Conservation (phyloP, 2,113 vertebrate genomes). For the Pluvialis apricaria region DNA sequence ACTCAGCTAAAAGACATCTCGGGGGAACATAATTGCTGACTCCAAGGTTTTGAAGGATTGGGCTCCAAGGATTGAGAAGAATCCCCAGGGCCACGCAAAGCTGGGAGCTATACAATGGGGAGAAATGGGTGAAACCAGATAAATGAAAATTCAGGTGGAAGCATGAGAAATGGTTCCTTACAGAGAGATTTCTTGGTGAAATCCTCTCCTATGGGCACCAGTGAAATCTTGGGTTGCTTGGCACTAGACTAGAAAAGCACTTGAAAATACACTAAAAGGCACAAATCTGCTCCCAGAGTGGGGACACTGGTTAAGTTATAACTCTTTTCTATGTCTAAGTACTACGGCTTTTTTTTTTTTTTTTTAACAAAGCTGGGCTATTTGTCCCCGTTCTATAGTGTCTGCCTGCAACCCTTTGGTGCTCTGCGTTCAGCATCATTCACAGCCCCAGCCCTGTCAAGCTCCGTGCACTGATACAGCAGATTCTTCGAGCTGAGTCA, state of each 20-base stretch:
- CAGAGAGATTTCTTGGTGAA: neutral
- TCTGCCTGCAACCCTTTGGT: neutral
- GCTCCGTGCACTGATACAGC: neutral
- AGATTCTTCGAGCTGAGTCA: slow-evolving; percentile 51
- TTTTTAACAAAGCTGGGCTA: neutral
- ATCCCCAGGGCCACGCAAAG: neutral
- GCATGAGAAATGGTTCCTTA: neutral
- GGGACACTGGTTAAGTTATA: neutral
- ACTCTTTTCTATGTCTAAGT: neutral
- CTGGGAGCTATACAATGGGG: neutral
- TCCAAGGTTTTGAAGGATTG: neutral
- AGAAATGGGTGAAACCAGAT: neutral
- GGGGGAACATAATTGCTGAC: neutral
- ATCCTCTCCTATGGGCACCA: neutral
- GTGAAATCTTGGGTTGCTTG: neutral
- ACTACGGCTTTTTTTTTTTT: neutral
- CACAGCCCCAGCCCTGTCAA: neutral
- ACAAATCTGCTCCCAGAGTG: neutral
- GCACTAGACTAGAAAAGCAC: neutral
- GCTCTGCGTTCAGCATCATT: neutral
- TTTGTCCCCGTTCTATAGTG: neutral
- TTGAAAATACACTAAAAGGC: neutral
- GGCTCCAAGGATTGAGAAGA: neutral
- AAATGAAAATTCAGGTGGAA: neutral
- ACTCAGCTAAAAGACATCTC: slow-evolving; percentile 20